Conservation (phyloP, 2,797 vertebrate species). For the Spinus pinus region DNA sequence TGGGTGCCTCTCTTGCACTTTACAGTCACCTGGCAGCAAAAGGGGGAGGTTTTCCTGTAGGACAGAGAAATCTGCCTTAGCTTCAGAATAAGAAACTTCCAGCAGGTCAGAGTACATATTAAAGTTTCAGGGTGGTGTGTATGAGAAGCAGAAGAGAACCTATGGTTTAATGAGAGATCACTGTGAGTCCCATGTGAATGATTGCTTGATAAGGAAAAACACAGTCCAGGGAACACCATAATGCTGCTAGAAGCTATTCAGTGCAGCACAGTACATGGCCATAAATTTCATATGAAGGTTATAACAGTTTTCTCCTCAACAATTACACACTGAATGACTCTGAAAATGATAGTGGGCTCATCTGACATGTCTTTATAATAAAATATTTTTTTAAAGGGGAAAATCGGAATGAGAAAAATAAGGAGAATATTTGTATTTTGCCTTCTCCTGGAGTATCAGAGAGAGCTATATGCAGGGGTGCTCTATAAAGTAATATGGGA, state of each 20-base stretch:
- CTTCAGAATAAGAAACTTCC: neutral
- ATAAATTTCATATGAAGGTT: conserved; percentile 36
- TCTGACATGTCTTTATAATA: conserved; percentile 16
- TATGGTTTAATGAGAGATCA: neutral
- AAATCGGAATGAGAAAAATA: neutral
- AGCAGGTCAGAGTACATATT: neutral
- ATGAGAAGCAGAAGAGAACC: neutral
- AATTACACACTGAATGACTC: conserved; percentile 45
- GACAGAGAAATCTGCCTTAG: neutral
- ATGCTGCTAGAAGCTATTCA: neutral
- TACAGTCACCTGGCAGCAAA: neutral
- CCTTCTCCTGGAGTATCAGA: neutral
- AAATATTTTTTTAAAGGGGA: neutral
- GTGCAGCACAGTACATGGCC: neutral
- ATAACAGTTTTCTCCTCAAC: conserved; percentile 51
- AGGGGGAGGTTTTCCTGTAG: neutral
- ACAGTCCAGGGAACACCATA: neutral
- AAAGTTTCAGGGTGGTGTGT: neutral
- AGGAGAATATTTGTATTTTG: neutral
- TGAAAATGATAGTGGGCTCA: conserved; percentile 37
- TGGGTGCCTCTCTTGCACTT: neutral
- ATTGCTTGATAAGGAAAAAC: neutral
- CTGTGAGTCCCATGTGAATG: neutral
- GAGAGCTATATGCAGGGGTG: neutral
- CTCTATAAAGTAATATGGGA: neutral